These are phyloP conservation scores for Aethes cnicana DNA, from an alignment of 2,888 invertebrate species.

Conservation along the genomic window DNA sequence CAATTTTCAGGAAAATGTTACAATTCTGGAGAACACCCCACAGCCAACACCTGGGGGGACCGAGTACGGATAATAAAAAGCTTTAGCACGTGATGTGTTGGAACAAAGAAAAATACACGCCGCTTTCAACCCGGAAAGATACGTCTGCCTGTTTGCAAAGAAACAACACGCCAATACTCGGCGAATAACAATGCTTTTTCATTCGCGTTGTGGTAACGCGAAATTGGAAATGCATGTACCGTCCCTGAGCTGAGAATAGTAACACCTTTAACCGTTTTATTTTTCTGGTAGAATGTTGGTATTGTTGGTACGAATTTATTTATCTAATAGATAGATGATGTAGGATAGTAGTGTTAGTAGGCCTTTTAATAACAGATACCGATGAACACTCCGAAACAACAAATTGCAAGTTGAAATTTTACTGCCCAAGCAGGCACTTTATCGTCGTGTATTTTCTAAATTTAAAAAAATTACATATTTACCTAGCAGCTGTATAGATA, in stretches of 20 bases:
- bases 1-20: constrained; percentile 60
- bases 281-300: not conserved
- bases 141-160: constrained; percentile 36
- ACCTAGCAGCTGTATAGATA: too few species aligned
- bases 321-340: too few species aligned
- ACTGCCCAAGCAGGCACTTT: too few species aligned
- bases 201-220: constrained; percentile 23
- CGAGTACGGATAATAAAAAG: constrained; percentile 63
- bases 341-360: too few species aligned
- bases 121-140: constrained; percentile 49
- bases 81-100: constrained; percentile 68
- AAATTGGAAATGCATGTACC: constrained; percentile 20
- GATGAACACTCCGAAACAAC: too few species aligned
- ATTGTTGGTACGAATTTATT: not conserved
- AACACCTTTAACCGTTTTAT: constrained; percentile 22
- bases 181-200: constrained; percentile 28
- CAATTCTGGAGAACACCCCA: constrained; percentile 42
- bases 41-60: constrained; percentile 42
- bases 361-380: too few species aligned
- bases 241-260: constrained; percentile 15
- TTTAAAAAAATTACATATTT: too few species aligned
- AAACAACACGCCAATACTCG: constrained; percentile 28
- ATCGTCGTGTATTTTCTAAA: too few species aligned
- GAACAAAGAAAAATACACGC: constrained; percentile 61
- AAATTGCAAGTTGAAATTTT: too few species aligned